Evolutionary conservation across 1,140 invertebrate genomes (phyloP).

Genomic region (Drosophila teissieri): DNA sequence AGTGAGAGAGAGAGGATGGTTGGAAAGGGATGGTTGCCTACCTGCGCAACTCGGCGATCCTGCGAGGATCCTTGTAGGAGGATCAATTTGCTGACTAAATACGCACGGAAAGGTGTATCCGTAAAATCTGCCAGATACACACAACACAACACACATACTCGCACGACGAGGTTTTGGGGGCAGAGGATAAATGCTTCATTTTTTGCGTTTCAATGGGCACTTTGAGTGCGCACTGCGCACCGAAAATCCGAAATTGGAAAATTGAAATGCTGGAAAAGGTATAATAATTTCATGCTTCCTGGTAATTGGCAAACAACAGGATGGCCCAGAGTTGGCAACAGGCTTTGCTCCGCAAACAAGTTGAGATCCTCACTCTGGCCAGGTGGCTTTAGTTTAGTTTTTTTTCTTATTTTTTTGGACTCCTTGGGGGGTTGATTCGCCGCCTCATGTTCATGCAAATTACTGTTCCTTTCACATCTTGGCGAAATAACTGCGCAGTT

Average conservation of each 20-base stretch:
- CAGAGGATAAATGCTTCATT: slow-evolving; percentile 69
- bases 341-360: slow-evolving; percentile 46
- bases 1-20: background rate
- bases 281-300: slow-evolving; percentile 77
- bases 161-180: background rate
- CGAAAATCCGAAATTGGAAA: slow-evolving; percentile 70
- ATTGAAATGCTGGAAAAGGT: slow-evolving; percentile 59
- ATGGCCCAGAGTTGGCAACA: slow-evolving; percentile 52
- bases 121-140: slow-evolving; percentile 74
- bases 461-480: background rate
- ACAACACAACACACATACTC: slow-evolving; percentile 26
- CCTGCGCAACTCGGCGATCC: slow-evolving; percentile 35
- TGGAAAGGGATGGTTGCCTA: slow-evolving; percentile 55
- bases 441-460: slow-evolving; percentile 25
- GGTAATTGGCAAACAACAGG: slow-evolving; percentile 71
- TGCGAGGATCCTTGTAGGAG: slow-evolving; percentile 57
- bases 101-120: slow-evolving; percentile 77
- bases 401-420: background rate
- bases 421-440: slow-evolving; percentile 47
- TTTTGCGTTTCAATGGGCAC: slow-evolving; percentile 78
- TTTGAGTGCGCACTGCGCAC: slow-evolving; percentile 59
- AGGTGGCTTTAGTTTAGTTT: slow-evolving; percentile 66
- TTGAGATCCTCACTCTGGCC: slow-evolving; percentile 48
- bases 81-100: slow-evolving; percentile 82
- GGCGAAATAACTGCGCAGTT: slow-evolving; percentile 61